Evolutionary conservation across 2,888 invertebrate genomes (phyloP).

Genomic region (Coenonympha glycerion): DNA sequence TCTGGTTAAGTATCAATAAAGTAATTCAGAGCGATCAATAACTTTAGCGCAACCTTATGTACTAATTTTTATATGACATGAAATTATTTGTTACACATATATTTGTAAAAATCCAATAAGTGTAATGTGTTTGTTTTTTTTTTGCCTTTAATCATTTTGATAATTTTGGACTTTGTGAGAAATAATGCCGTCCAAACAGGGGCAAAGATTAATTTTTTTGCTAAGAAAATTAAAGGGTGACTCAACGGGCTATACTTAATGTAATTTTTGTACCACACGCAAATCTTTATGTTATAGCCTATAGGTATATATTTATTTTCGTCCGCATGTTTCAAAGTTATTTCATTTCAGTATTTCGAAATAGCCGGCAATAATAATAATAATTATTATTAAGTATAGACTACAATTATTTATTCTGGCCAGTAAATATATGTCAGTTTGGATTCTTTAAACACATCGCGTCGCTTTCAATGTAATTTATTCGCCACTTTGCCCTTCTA

Average conservation of each 20-base stretch:
- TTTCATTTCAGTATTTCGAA: too few relatives aligned
- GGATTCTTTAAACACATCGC: background rate
- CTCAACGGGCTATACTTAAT: background rate
- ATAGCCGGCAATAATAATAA: background rate
- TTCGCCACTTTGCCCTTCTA: slow-evolving; percentile 5
- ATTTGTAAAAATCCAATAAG: too few relatives aligned
- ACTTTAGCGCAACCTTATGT: background rate
- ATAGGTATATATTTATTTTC: background rate
- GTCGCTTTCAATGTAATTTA: slow-evolving; percentile 7
- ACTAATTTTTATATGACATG: background rate
- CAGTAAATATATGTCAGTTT: background rate
- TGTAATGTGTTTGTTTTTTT: background rate
- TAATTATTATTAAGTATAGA: too few relatives aligned
- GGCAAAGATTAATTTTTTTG: slow-evolving; percentile 2
- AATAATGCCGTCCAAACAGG: background rate
- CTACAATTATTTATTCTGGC: too few relatives aligned
- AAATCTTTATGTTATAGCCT: background rate
- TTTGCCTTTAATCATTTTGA: background rate
- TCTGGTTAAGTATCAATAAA: too few relatives aligned
- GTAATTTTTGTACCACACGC: background rate
- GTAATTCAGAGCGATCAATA: background rate
- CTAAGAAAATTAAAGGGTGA: too few relatives aligned
- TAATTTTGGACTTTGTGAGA: background rate
- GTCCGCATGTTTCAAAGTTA: too few relatives aligned
- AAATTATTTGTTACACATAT: background rate